A percentile compares a stretch with the other conserved stretches of the same genome.
Conservation (phyloP, 2,797 vertebrate genomes). For the Artibeus jamaicensis region DNA sequence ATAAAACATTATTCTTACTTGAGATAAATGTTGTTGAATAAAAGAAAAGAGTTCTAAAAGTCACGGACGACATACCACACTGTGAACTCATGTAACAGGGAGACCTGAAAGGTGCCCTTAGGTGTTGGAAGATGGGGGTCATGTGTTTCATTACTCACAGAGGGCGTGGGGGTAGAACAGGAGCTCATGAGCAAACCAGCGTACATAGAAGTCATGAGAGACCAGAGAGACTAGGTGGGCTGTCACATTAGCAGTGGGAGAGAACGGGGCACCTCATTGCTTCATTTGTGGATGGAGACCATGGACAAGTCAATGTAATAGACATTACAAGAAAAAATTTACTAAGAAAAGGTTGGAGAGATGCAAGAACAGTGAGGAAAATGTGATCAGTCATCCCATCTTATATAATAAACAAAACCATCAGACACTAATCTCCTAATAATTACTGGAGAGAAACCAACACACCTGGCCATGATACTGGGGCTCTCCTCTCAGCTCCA, state of each 20-base stretch:
- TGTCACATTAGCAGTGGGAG: background rate
- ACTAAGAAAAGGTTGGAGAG: background rate
- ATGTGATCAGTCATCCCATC: background rate
- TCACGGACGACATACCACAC: background rate
- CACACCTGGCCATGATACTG: background rate
- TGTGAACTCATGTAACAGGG: background rate
- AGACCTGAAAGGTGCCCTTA: rapidly evolving
- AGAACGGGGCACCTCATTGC: background rate
- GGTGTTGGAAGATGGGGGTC: background rate
- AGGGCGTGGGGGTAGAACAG: background rate
- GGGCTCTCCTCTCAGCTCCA: background rate
- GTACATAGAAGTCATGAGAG: background rate
- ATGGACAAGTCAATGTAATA: background rate
- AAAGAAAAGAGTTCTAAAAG: background rate
- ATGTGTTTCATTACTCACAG: background rate
- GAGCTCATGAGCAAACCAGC: background rate
- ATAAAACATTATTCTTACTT: background rate
- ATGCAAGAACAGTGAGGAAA: background rate
- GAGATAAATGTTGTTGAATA: background rate
- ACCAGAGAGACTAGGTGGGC: background rate
- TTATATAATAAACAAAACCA: background rate
- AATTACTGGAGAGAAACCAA: background rate
- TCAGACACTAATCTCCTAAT: background rate
- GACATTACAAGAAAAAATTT: background rate
- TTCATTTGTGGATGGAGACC: background rate